These are phyloP conservation scores for Neoarius graeffei DNA, from an alignment of 2,113 vertebrate species.

Conservation along the genomic window DNA sequence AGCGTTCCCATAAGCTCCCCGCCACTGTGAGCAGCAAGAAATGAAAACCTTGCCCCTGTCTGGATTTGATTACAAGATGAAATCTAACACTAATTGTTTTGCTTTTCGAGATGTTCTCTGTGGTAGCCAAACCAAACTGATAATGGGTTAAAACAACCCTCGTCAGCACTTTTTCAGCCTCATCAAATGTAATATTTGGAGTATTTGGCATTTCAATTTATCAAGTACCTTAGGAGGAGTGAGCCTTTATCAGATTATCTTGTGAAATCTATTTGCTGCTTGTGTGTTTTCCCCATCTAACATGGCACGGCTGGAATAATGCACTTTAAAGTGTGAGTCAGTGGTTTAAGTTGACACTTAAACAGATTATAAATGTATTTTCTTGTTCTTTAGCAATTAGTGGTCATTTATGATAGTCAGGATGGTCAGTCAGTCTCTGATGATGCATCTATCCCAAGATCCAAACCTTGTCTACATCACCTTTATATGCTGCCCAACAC, in stretches of 20 bases:
- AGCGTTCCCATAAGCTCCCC: conserved; percentile 17
- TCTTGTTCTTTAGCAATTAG: conserved; percentile 33
- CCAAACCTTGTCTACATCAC: conserved; percentile 4
- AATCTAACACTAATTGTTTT: conserved; percentile 34
- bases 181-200: conserved; percentile 33
- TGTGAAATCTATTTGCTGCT: conserved; percentile 30
- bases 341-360: conserved; percentile 21
- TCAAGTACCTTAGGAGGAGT: conserved; percentile 20
- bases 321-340: conserved; percentile 31
- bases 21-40: background rate
- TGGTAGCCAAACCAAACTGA: conserved; percentile 6
- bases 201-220: conserved; percentile 37
- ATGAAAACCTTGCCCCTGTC: background rate
- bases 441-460: background rate
- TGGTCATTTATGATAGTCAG: conserved; percentile 26
- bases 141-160: conserved; percentile 22
- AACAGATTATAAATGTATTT: conserved; percentile 43
- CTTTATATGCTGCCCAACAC: background rate
- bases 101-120: background rate
- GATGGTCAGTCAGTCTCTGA: background rate
- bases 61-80: conserved; percentile 35
- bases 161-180: conserved; percentile 42
- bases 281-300: conserved; percentile 22
- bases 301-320: conserved; percentile 23
- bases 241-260: conserved; percentile 43